Evolutionary conservation across 1,140 invertebrate species (phyloP), one percentile per base, ranked within the genome.

Genomic region (Galleria mellonella): DNA sequence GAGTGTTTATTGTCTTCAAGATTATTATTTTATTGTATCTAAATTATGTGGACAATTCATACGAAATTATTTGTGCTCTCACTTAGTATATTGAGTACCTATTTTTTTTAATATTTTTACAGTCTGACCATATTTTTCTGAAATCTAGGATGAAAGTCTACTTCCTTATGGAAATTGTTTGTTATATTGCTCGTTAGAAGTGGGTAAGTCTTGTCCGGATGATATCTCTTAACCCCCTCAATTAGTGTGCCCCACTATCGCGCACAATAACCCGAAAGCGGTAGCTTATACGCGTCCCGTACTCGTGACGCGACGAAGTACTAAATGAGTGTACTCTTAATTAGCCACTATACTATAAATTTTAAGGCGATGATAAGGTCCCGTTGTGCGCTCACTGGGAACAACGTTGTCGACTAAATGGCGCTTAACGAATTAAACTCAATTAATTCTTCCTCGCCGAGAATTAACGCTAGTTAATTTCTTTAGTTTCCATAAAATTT

Each of bases 341-440:
- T 83, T 81, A 83, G 71, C 65, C 68, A 62, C 71, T 76, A 75
- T 73, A 72, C 81, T 71, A 84, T 82, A 81, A 82, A 82, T 74
- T 82, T 83, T 69, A 72, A 71, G 65, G 66, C 72, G 51, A 59
- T 66, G 77, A 81, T 81, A 82, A 78, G 71, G 66, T 82, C 62
- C 74, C 67, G 73, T 73, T 82, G 60, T 46, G 42, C 70, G 54
- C 50, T 62, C 51, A 55, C 61, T 63, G 59, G 47, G 60, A 69
- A 69, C 66, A 56, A 58, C 53, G 63, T 58, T 51, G n/a, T 47
- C 60, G 51, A 56, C 62, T 83, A 78, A 23, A 81, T 81, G 72
- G 68, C 63, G 64, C 58, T 53, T 70, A 54, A 53, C 61, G 60
- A 70, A 72, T 79, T 72, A 63, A 66, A 58, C 72, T 75, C 70